Evolutionary conservation across 2,113 vertebrate genomes (phyloP).

Genomic region (Physeter macrocephalus): DNA sequence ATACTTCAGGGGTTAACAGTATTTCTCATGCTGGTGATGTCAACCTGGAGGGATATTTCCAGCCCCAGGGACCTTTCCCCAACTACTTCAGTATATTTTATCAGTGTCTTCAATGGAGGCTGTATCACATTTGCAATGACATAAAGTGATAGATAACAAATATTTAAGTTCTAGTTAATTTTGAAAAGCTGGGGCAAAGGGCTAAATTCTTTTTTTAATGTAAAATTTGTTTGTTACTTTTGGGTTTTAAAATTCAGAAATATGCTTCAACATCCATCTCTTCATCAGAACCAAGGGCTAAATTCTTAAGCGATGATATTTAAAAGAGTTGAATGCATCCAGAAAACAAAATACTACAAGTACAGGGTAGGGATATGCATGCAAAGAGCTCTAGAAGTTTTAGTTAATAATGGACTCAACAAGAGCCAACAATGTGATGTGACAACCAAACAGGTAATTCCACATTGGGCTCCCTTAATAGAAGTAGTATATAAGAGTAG

Average conservation of each 20-base stretch:
- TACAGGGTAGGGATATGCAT: background rate
- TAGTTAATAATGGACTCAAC: background rate
- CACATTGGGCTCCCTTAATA: no score
- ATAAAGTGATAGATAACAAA: slow-evolving; percentile 5
- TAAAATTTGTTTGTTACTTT: background rate
- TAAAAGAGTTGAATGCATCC: background rate
- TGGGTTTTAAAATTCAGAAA: background rate
- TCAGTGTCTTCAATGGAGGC: background rate
- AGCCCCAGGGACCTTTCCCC: background rate
- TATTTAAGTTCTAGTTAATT: slow-evolving; percentile 19
- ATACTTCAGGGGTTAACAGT: background rate
- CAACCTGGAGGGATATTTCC: background rate
- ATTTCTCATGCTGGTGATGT: background rate
- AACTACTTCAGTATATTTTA: background rate
- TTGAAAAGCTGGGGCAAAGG: background rate
- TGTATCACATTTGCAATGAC: background rate
- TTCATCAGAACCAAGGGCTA: background rate
- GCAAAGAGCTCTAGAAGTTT: background rate
- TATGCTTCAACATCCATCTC: background rate
- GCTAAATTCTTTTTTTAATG: background rate
- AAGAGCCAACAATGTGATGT: background rate
- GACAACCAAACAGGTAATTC: background rate
- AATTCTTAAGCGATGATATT: background rate
- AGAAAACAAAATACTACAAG: background rate
- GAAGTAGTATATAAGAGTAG: background rate